Conservation (phyloP, 2,797 vertebrate species). For the Phalloptychus januarius region DNA sequence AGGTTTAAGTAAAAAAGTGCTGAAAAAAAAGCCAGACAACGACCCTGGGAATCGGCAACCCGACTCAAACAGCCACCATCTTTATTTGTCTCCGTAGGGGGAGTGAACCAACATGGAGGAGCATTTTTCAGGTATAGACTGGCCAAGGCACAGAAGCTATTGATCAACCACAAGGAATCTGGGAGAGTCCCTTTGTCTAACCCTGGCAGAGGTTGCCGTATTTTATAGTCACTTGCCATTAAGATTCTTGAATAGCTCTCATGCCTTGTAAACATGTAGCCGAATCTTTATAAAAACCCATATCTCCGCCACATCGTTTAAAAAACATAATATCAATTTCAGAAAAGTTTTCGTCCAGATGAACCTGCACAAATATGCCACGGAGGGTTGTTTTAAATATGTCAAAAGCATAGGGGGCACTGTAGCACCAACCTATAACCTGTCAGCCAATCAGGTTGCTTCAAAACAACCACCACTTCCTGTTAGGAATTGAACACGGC, state of each 20-base stretch:
- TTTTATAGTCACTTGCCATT: not conserved
- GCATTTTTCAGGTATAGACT: not conserved
- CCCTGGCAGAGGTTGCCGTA: not conserved
- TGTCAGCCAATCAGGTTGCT: too few relatives aligned
- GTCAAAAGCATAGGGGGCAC: too few relatives aligned
- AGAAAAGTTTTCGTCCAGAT: too few relatives aligned
- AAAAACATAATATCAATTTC: too few relatives aligned
- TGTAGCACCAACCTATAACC: too few relatives aligned
- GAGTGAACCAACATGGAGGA: not conserved
- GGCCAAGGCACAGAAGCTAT: not conserved
- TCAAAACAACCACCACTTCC: too few relatives aligned
- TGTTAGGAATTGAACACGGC: too few relatives aligned
- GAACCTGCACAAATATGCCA: too few relatives aligned
- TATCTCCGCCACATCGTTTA: too few relatives aligned
- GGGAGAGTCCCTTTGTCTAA: not conserved
- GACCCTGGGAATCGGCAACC: too few relatives aligned
- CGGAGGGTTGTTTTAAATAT: too few relatives aligned
- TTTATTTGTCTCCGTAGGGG: not conserved
- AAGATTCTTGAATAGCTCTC: not conserved
- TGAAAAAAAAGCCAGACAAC: not conserved
- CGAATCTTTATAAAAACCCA: too few relatives aligned
- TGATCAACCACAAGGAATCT: not conserved
- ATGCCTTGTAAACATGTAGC: not conserved
- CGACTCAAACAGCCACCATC: not conserved
- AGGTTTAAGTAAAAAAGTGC: not conserved